Percentiles rank a stretch among this genome's conserved stretches.
These are phyloP conservation scores for Echinops telfairi DNA, from an alignment of 2,113 vertebrate genomes.

Conservation along the genomic window DNA sequence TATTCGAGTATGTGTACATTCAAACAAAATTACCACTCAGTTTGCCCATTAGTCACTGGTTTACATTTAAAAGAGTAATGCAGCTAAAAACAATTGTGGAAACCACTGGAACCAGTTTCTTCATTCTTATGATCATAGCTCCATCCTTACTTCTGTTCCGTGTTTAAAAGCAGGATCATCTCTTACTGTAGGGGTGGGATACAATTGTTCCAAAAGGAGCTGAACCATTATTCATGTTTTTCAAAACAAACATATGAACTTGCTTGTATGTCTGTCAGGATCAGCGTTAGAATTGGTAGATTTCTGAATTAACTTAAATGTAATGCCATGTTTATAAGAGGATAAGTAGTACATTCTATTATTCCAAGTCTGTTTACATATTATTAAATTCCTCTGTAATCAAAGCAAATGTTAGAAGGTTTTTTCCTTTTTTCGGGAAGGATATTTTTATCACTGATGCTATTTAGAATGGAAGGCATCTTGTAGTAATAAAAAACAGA, in stretches of 20 bases:
- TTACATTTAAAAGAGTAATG: constrained; percentile 38
- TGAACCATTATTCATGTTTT: not conserved
- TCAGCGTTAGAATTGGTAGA: not conserved
- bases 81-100: not conserved
- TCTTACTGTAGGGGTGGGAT: not conserved
- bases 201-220: not conserved
- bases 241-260: not conserved
- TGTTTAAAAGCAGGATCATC: not conserved
- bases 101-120: not conserved
- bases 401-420: not conserved
- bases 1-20: not conserved
- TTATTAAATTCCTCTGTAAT: not conserved
- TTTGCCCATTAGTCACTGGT: not conserved
- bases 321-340: not conserved
- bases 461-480: not conserved
- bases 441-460: not conserved
- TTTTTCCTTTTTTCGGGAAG: not conserved
- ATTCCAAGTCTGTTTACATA: not conserved
- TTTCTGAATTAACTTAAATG: not conserved
- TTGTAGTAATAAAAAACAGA: not conserved
- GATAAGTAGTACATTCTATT: not conserved
- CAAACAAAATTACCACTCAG: not conserved
- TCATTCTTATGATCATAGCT: not conserved
- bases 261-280: not conserved
- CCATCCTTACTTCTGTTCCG: too few relatives aligned